Base-by-base conservation (phyloP, 2,888 invertebrate species). In the Polydrusus tereticollis region DNA sequence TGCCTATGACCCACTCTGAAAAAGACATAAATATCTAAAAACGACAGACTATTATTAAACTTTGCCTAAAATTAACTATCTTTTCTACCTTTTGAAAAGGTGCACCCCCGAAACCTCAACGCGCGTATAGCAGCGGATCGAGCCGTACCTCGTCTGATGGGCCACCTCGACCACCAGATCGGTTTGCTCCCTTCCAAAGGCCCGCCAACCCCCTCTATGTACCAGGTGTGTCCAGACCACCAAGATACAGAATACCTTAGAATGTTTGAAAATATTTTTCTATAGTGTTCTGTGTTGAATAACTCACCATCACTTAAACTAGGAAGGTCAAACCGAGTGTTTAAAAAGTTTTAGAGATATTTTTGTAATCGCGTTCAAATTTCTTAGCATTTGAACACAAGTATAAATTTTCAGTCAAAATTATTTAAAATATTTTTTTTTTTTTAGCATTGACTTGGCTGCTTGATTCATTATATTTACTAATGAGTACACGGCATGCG, bases 101-200 rank as follows among this genome's bases (percentile, higher is more conserved):
- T 85, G 87, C 88, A 82, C 89, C 89, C 84, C 88, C 88, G 82
- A 89, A 89, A 86, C 89, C 89, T 82, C 87, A 89, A 83, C 87
- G 89, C 82, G 87, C 87, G 82, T 89, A 88, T 86, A 87, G 87
- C 80, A 83, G 82, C 77, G 84, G 83, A 78, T 73, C 80, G 76
- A 81, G 82, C 73, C 21, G 57, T 50, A 62, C 45, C 63, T 21
- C 75, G 26, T 62, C n/a, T 41, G 72, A 73, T 21, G 87, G 86
- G 83, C 86, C 83, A 77, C 81, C 83, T 76, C 80, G 83, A 81
- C 82, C 82, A 78, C 81, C 85, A 81, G 85, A 84, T 79, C 83
- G 84, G 78, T 84, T 83, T 82, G 83, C 81, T 78, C 83, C 84
- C 76, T 84, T 83, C 83, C 85, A 85, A 83, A 83, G 85, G 83